phyloP scores from a whole-genome alignment of 2,113 vertebrate species.

The Melanocharis versteri region DNA sequence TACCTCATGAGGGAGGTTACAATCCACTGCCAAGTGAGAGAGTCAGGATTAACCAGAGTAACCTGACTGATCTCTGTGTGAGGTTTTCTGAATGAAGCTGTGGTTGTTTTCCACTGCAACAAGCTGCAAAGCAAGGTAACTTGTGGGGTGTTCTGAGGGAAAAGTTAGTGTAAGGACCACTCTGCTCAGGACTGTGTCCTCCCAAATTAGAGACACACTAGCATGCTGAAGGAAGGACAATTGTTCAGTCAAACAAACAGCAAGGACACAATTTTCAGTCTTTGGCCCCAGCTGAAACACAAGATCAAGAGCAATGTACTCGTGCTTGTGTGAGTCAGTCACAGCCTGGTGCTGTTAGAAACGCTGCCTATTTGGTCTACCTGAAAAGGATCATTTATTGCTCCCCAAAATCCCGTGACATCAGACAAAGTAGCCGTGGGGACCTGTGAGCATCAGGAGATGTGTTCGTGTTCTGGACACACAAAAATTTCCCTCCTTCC shows the following conservation, averaged over 20 bases:
- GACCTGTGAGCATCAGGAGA: background rate
- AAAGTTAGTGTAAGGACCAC: background rate
- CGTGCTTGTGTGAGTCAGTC: background rate
- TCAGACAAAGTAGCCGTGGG: background rate
- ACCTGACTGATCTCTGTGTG: conserved; percentile 53
- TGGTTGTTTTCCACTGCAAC: conserved; percentile 9
- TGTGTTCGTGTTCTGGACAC: background rate
- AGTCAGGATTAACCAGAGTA: conserved; percentile 33
- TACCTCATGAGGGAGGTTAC: background rate
- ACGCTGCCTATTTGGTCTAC: background rate
- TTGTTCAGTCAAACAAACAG: background rate
- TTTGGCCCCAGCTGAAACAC: background rate
- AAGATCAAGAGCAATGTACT: background rate
- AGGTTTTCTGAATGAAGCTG: background rate
- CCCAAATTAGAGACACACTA: background rate
- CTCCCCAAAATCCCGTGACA: background rate
- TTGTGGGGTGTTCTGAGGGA: background rate
- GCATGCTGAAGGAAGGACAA: background rate
- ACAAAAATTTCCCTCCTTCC: background rate
- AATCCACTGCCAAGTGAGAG: conserved; percentile 30
- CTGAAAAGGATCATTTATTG: background rate
- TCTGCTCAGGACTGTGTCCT: background rate
- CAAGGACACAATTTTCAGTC: background rate
- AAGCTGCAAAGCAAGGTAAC: background rate
- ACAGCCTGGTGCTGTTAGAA: background rate